Base-by-base conservation (phyloP, 1,140 invertebrate genomes). In the Heliconius hewitsoni region DNA sequence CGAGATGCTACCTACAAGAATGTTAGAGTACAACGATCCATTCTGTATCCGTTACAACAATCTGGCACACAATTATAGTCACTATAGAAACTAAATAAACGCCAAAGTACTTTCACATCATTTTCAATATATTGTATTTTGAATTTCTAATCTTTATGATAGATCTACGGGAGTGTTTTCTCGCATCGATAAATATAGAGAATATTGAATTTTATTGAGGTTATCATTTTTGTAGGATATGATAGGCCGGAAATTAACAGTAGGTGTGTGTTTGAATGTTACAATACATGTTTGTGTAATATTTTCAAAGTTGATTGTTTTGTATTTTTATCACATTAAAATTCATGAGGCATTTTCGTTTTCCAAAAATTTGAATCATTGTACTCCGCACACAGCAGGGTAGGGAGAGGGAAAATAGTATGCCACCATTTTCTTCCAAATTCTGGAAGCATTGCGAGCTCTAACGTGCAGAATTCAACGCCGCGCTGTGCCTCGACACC, bases 1-100 rank as follows among this genome's bases (percentile, higher is more conserved):
- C 89, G 85, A 86, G 85, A 77, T 74, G 75, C 79, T 81, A 81
- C 79, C 79, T 81, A 81, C 79, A 73, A 71, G 66, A 76, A 71
- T 50, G 39, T 71, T 42, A 52, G 66, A 66, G 30, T 76, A 76
- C 23, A 71, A 42, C 74, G 11, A 46, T 66, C 74, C 55, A 42
- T 76, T 75, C 46, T 74, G 37, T 76, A 9, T 37, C 23, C 34
- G 9, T 66, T 76, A 66, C 55, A 42, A 66, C 8, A 76, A 76
- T 19, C 37, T 37, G 3, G 5, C 74, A 76, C 8, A 13, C 74
- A 39, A 76, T 66, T 27, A 76, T 66, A 8, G n/a, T 9, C 57
- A 11, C 19, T 76, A 76, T 70, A 6, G 4, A 27, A 13, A 8
- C 11, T 27, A 27, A 3, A 76, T 30, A 76, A 66, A 66, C n/a